Evolutionary conservation across 2,113 vertebrate genomes (phyloP).

Genomic region (Himantopus leucocephalus): DNA sequence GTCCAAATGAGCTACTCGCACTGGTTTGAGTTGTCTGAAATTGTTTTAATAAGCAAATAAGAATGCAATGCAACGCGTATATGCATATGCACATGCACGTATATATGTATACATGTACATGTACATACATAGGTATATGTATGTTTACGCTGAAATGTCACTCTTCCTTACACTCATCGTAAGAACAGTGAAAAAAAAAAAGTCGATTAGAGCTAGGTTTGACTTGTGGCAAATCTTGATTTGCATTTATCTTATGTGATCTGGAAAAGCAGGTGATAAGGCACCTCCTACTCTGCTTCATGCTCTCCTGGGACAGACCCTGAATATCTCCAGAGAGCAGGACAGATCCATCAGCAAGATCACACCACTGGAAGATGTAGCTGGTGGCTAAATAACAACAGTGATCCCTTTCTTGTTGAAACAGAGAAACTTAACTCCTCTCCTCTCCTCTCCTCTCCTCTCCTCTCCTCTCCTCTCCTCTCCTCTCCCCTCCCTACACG

Average conservation of each 20-base stretch:
- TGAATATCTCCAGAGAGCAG: background rate
- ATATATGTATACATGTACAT: background rate
- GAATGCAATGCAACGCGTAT: background rate
- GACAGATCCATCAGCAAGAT: background rate
- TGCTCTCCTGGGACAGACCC: background rate
- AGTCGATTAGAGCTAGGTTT: background rate
- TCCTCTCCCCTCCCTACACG: background rate
- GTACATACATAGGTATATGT: background rate
- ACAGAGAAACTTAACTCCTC: background rate
- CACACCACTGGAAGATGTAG: background rate
- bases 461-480: rapidly evolving
- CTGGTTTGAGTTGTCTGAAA: background rate
- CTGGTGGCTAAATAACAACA: background rate
- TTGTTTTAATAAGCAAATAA: background rate
- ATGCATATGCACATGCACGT: too few relatives aligned
- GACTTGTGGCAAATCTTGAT: background rate
- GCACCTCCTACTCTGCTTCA: background rate
- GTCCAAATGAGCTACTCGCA: background rate
- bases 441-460: too few relatives aligned
- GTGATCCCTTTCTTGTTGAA: background rate
- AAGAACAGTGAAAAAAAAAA: background rate
- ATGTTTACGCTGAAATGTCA: background rate
- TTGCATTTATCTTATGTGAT: background rate
- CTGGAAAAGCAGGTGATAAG: background rate
- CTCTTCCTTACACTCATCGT: background rate